Conservation (phyloP, 2,888 invertebrate genomes). For the Eustalomyia histrio region DNA sequence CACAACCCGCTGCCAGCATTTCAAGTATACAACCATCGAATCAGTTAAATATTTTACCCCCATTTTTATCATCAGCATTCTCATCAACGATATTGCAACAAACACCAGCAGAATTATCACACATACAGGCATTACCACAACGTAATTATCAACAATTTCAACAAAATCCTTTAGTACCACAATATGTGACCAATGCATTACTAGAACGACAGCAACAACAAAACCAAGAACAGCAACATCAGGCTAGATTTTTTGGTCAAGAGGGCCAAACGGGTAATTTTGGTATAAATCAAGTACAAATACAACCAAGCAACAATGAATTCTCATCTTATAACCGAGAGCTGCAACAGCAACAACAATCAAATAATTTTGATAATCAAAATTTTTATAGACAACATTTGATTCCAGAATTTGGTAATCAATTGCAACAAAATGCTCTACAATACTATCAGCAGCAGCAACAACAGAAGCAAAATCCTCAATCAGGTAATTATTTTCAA, state of each 20-base stretch:
- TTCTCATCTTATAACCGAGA: conserved; percentile 81
- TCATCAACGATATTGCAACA: conserved; percentile 56
- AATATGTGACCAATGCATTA: conserved; percentile 72
- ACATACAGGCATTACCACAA: conserved; percentile 72
- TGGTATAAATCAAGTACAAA: conserved; percentile 81
- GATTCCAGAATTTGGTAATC: conserved; percentile 74
- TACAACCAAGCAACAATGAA: conserved; percentile 69
- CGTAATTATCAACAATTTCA: conserved; percentile 70
- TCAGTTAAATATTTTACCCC: conserved; percentile 75
- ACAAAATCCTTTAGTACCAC: conserved; percentile 69
- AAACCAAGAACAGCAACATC: conserved; percentile 72
- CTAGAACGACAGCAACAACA: conserved; percentile 71
- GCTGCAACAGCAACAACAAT: conserved; percentile 68
- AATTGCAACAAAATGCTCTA: conserved; percentile 79
- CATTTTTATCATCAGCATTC: conserved; percentile 49
- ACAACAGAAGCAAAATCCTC: conserved; percentile 71
- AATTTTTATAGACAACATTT: conserved; percentile 77
- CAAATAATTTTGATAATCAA: conserved; percentile 73
- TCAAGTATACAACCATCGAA: conserved; percentile 73
- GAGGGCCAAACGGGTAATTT: conserved; percentile 83
- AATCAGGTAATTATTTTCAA: conserved; percentile 81
- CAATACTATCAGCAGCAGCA: conserved; percentile 73
- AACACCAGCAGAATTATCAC: conserved; percentile 66
- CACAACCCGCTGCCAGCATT: conserved; percentile 44
- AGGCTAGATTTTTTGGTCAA: conserved; percentile 81